Conservation (phyloP, 2,113 vertebrate genomes). For the Galbula dea region DNA sequence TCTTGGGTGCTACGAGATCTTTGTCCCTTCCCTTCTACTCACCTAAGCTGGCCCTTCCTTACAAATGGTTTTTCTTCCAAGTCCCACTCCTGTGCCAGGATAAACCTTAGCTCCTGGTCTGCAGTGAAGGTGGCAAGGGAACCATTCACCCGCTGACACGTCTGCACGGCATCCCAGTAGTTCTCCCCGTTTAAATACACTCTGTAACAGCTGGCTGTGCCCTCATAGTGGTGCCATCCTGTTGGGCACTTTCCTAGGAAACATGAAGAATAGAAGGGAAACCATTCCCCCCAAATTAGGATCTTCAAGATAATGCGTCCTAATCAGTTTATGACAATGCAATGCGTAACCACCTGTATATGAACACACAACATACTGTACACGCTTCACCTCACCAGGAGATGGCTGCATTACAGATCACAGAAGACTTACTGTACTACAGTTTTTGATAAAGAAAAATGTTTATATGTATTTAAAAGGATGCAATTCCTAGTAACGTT, state of each 20-base stretch:
- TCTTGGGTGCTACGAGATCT: rapidly evolving
- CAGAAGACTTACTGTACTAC: background rate
- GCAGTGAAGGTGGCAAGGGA: slow-evolving; percentile 93
- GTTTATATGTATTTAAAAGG: background rate
- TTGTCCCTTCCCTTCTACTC: slow-evolving; percentile 52
- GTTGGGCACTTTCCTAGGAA: slow-evolving; percentile 95
- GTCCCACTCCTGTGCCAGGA: slow-evolving; percentile 93
- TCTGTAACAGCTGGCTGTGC: slow-evolving; percentile 95
- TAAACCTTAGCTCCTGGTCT: slow-evolving; percentile 93
- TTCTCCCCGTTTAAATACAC: slow-evolving; percentile 93
- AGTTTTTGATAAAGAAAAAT: background rate
- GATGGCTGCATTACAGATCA: background rate
- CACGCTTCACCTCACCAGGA: background rate
- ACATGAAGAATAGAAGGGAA: slow-evolving; percentile 75
- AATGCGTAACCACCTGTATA: background rate
- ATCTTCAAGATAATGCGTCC: background rate
- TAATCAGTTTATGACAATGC: background rate
- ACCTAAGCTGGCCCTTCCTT: slow-evolving; percentile 90
- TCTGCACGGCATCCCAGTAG: slow-evolving; percentile 97
- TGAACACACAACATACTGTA: rapidly evolving
- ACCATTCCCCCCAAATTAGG: slow-evolving; percentile 72
- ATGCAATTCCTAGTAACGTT: background rate
- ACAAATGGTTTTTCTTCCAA: slow-evolving; percentile 87
- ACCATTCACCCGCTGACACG: slow-evolving; percentile 91
- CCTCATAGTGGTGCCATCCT: slow-evolving; percentile 97